Conservation (phyloP, 2,113 vertebrate species). For the Seriola aureovittata region DNA sequence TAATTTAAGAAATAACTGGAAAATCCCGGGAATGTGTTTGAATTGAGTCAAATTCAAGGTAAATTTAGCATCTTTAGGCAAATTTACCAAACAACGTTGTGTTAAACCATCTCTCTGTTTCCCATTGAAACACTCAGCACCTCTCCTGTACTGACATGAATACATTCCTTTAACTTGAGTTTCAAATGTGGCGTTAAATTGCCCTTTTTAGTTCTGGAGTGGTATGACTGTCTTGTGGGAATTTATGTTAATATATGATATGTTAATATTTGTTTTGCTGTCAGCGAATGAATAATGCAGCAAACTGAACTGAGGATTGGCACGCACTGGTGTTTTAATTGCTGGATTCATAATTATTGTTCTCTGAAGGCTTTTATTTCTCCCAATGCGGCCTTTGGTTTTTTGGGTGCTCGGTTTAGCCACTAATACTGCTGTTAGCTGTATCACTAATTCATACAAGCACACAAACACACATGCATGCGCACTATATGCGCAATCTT, state of each 20-base stretch:
- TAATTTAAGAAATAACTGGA: neutral
- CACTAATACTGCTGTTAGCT: conserved; percentile 32
- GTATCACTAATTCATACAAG: conserved; percentile 14
- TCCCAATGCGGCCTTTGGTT: conserved; percentile 46
- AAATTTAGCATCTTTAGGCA: neutral
- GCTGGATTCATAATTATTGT: conserved; percentile 60
- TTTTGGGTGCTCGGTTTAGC: conserved; percentile 21
- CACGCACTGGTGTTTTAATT: conserved; percentile 53
- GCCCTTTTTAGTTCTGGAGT: conserved; percentile 63
- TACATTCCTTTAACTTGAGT: conserved; percentile 39
- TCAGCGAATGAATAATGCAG: conserved; percentile 79
- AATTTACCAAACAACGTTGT: neutral
- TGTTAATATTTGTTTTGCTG: conserved; percentile 81
- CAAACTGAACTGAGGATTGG: conserved; percentile 57
- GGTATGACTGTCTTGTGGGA: conserved; percentile 60
- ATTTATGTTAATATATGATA: conserved; percentile 76
- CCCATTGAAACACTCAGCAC: neutral
- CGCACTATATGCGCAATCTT: neutral
- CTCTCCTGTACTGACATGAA: conserved; percentile 21
- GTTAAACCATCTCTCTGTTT: conserved; percentile 12
- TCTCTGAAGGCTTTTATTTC: conserved; percentile 59
- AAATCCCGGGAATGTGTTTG: neutral
- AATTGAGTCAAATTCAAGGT: conserved; percentile 2
- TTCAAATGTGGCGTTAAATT: conserved; percentile 68
- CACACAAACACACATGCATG: neutral